Evolutionary conservation across 2,113 vertebrate genomes (phyloP).

Genomic region (Actinemys pallida): DNA sequence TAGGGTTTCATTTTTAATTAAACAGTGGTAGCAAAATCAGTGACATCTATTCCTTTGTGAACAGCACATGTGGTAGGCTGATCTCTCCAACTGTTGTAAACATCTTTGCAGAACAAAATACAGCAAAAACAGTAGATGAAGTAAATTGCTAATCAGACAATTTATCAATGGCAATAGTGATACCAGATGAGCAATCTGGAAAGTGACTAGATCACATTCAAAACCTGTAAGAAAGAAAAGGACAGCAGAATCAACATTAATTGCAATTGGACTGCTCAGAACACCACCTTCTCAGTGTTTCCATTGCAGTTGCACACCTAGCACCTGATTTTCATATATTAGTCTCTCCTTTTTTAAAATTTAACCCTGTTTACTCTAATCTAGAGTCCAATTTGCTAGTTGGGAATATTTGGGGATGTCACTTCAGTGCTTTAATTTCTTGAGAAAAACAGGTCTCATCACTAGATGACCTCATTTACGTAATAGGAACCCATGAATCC

Average conservation of each 20-base stretch:
- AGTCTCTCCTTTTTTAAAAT: neutral
- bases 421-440: neutral
- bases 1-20: conserved; percentile 18
- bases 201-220: neutral
- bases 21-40: neutral
- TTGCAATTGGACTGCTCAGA: neutral
- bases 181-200: neutral
- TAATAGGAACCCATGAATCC: neutral
- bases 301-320: neutral
- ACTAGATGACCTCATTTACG: neutral
- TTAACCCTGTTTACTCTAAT: neutral
- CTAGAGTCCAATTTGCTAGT: neutral
- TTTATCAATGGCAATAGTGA: neutral
- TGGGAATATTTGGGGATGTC: neutral
- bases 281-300: neutral
- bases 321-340: neutral
- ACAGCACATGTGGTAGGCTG: neutral
- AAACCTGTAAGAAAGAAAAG: conserved; percentile 1
- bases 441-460: neutral
- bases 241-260: neutral
- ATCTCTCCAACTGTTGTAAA: neutral
- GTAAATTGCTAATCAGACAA: neutral
- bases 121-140: neutral
- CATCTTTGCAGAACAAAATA: neutral
- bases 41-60: neutral